These are phyloP conservation scores for Cybosia mesomella DNA, from an alignment of 2,888 invertebrate genomes.

Conservation along the genomic window DNA sequence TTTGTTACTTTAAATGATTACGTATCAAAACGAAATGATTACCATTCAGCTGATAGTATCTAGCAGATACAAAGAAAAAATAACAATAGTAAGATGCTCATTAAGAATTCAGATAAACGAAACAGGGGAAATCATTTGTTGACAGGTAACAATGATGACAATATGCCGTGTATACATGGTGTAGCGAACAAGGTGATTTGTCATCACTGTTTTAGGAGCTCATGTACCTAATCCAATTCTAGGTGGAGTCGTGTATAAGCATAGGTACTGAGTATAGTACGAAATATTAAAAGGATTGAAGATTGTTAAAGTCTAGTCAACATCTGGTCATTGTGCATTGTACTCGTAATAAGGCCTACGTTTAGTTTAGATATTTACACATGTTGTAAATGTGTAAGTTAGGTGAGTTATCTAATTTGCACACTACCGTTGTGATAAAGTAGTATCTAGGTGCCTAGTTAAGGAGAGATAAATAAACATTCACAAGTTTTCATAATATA, in stretches of 20 bases:
- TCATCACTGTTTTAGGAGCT: constrained; percentile 53
- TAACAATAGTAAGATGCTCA: constrained; percentile 54
- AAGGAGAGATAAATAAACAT: not conserved
- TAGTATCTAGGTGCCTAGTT: not conserved
- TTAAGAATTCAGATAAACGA: constrained; percentile 57
- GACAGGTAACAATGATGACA: constrained; percentile 57
- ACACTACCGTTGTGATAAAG: not conserved
- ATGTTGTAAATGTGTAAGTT: not conserved
- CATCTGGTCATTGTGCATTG: not conserved
- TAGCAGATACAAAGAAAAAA: constrained; percentile 44
- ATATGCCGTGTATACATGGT: constrained; percentile 47
- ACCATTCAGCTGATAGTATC: constrained; percentile 30
- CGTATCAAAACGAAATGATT: constrained; percentile 37
- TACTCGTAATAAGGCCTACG: not conserved
- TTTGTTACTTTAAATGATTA: constrained; percentile 23
- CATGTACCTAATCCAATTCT: not conserved
- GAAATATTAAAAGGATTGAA: not conserved
- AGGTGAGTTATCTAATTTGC: not conserved
- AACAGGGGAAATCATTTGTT: constrained; percentile 52
- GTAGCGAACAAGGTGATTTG: constrained; percentile 57
- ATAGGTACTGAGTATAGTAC: not conserved
- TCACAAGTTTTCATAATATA: not conserved
- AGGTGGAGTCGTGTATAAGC: not conserved
- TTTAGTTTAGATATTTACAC: not conserved
- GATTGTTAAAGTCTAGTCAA: not conserved